Conservation (phyloP, 1,140 invertebrate species). For the Gonatopus flavifemur region DNA sequence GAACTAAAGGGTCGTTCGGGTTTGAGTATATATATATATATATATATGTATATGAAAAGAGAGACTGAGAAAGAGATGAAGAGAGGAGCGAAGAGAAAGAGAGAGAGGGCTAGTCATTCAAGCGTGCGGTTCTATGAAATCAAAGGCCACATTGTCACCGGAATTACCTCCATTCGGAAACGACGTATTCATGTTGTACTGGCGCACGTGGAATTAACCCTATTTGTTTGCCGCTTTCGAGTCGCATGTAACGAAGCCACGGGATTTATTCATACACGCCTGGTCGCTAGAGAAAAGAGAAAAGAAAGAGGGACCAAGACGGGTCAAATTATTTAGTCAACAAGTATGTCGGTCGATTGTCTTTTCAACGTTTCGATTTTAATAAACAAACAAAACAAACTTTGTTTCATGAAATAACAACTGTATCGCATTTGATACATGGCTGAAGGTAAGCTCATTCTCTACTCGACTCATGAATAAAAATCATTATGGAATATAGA, state of each 20-base stretch:
- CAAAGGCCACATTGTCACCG: constrained; percentile 58
- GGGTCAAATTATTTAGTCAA: too few relatives aligned
- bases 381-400: too few relatives aligned
- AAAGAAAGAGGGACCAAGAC: not conserved
- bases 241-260: constrained; percentile 50
- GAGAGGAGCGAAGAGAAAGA: not conserved
- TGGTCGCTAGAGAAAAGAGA: constrained; percentile 4
- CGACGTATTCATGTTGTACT: constrained; percentile 54
- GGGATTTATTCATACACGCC: constrained; percentile 46
- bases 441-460: too few relatives aligned
- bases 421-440: too few relatives aligned
- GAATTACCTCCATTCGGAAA: constrained; percentile 59
- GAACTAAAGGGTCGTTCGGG: constrained; percentile 13
- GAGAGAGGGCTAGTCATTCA: constrained; percentile 40
- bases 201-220: constrained; percentile 54
- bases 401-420: too few relatives aligned
- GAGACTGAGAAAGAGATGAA: not conserved
- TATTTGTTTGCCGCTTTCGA: constrained; percentile 55
- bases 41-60: too few relatives aligned
- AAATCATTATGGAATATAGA: too few relatives aligned
- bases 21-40: too few relatives aligned
- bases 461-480: too few relatives aligned
- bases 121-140: constrained; percentile 55
- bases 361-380: too few relatives aligned
- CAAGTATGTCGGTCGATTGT: too few relatives aligned